Conservation (phyloP, 2,797 vertebrate species). For the Karalla daura region DNA sequence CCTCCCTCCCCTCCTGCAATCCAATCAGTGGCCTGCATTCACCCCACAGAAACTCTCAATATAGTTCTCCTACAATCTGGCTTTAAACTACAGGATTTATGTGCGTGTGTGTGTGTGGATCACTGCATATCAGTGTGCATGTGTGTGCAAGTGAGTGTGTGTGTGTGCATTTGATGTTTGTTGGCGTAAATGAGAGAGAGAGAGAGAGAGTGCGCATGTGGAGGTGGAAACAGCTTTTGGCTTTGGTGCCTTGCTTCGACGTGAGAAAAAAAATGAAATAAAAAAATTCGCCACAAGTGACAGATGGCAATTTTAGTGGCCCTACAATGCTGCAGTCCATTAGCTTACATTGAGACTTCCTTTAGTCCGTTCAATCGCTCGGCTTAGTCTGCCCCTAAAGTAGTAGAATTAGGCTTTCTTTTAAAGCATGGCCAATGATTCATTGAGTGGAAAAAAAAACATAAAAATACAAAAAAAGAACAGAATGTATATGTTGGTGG, state of each 20-base stretch:
- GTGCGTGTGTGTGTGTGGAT: slow-evolving; percentile 41
- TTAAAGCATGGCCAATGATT: slow-evolving; percentile 83
- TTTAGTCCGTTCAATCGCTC: slow-evolving; percentile 84
- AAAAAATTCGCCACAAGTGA: slow-evolving; percentile 93
- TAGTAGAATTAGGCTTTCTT: slow-evolving; percentile 81
- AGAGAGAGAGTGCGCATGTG: slow-evolving; percentile 66
- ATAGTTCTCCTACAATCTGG: slow-evolving; percentile 82
- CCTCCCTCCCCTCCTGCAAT: too few relatives aligned
- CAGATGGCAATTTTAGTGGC: slow-evolving; percentile 99
- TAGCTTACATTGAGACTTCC: slow-evolving; percentile 93
- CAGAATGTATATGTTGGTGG: slow-evolving; percentile 73
- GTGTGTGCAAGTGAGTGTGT: slow-evolving; percentile 50
- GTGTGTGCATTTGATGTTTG: slow-evolving; percentile 47
- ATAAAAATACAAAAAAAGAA: slow-evolving; percentile 69
- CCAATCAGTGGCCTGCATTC: slow-evolving; percentile 62
- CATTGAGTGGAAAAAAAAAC: slow-evolving; percentile 61
- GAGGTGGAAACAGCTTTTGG: slow-evolving; percentile 91
- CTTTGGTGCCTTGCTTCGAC: slow-evolving; percentile 97
- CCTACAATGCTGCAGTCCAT: slow-evolving; percentile 99
- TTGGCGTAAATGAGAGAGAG: slow-evolving; percentile 55
- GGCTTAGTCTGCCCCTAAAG: slow-evolving; percentile 77
- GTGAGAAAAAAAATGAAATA: slow-evolving; percentile 84
- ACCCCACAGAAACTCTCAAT: slow-evolving; percentile 69
- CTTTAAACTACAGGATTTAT: slow-evolving; percentile 83
- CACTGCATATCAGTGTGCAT: slow-evolving; percentile 25